Conservation (phyloP, 2,797 vertebrate species). For the Scolopax bukidnonensis region DNA sequence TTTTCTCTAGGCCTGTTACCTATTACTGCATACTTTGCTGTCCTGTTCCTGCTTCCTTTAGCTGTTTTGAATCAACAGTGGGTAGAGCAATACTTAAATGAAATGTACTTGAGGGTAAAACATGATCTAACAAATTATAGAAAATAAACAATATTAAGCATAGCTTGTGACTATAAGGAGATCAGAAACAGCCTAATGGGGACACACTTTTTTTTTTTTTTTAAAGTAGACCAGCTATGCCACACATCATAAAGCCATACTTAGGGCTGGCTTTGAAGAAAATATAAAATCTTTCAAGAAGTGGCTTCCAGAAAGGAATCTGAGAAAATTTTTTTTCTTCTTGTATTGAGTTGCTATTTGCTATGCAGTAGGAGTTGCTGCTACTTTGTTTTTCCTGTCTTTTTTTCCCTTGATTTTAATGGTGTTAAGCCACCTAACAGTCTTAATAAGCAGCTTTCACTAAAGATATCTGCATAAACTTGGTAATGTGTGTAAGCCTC, state of each 20-base stretch:
- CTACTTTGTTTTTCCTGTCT: neutral
- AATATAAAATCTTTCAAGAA: neutral
- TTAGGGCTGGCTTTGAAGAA: neutral
- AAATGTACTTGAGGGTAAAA: conserved; percentile 31
- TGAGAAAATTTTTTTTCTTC: neutral
- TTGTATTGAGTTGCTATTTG: neutral
- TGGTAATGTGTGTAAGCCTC: neutral
- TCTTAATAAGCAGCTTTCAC: neutral
- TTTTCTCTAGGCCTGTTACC: conserved; percentile 17
- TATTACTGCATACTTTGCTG: conserved; percentile 10
- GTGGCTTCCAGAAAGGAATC: neutral
- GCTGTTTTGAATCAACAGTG: conserved; percentile 44
- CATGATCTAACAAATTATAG: conserved; percentile 16
- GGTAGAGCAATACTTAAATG: neutral
- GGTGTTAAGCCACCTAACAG: neutral
- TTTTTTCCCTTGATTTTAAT: neutral
- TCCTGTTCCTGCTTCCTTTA: neutral
- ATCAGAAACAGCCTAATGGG: neutral
- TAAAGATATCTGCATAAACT: neutral
- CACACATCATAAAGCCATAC: neutral
- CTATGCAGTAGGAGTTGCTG: neutral
- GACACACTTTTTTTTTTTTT: neutral
- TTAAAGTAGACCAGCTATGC: neutral
- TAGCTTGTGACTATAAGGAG: neutral
- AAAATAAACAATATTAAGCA: conserved; percentile 9